Percentiles rank a stretch among this genome's conserved stretches.
Conservation (phyloP, 2,113 vertebrate genomes). For the Empidonax alnorum region DNA sequence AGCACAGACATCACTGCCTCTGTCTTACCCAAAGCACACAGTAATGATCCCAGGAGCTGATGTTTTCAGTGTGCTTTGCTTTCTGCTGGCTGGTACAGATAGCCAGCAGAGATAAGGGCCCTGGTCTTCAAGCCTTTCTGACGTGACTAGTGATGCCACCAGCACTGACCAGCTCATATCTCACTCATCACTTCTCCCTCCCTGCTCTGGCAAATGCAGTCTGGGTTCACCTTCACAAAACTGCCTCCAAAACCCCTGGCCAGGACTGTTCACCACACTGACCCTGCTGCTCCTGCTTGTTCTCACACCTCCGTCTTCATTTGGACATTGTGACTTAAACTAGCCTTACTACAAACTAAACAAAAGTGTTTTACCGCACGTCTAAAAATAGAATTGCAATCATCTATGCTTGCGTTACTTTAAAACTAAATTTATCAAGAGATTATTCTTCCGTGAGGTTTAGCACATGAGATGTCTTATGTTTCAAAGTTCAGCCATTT, state of each 20-base stretch:
- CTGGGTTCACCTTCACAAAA: not conserved
- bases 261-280: not conserved
- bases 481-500: constrained; percentile 59
- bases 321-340: not conserved
- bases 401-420: constrained; percentile 49
- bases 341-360: not conserved
- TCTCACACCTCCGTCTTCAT: not conserved
- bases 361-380: not conserved
- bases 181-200: not conserved
- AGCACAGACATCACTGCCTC: not conserved
- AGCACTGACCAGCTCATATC: not conserved
- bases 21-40: not conserved
- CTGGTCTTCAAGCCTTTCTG: not conserved
- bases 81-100: not conserved
- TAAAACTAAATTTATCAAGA: constrained; percentile 56
- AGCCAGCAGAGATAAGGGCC: not conserved
- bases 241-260: not conserved
- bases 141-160: accelerated
- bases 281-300: not conserved
- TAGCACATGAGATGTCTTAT: constrained; percentile 42
- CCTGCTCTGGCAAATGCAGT: not conserved
- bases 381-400: constrained; percentile 59
- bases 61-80: not conserved
- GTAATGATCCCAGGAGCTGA: not conserved
- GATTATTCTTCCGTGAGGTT: constrained; percentile 57